Evolutionary conservation across 2,888 invertebrate genomes (phyloP).

Genomic region (Desoria tigrina): DNA sequence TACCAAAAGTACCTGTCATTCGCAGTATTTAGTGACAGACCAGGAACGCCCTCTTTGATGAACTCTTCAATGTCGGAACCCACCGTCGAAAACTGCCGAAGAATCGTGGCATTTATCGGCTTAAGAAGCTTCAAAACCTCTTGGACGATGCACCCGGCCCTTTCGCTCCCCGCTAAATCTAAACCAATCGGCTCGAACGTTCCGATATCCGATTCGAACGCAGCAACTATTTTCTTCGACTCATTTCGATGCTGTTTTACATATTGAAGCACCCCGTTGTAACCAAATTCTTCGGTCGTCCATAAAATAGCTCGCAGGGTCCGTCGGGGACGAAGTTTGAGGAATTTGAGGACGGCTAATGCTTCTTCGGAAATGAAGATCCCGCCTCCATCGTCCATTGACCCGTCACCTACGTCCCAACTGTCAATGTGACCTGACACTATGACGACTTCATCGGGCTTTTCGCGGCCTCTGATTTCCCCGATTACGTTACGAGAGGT

Average conservation of each 20-base stretch:
- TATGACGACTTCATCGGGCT: slow-evolving; percentile 65
- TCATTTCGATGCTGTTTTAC: slow-evolving; percentile 54
- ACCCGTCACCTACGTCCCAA: slow-evolving; percentile 35
- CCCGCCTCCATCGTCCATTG: slow-evolving; percentile 61
- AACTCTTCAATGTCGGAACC: slow-evolving; percentile 71
- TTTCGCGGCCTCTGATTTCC: slow-evolving; percentile 65
- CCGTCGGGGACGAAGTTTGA: slow-evolving; percentile 66
- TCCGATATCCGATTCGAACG: slow-evolving; percentile 81
- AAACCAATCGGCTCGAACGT: slow-evolving; percentile 70
- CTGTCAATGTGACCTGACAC: slow-evolving; percentile 78
- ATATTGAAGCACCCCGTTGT: slow-evolving; percentile 58
- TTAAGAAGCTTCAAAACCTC: slow-evolving; percentile 68
- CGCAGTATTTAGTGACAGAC: slow-evolving; percentile 67
- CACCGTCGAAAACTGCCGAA: slow-evolving; percentile 61
- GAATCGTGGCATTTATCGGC: slow-evolving; percentile 65
- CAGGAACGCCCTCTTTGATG: slow-evolving; percentile 68
- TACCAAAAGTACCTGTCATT: slow-evolving; percentile 67
- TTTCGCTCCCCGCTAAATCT: slow-evolving; percentile 64
- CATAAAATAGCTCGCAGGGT: slow-evolving; percentile 75
- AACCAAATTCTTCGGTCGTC: slow-evolving; percentile 77
- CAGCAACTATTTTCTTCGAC: slow-evolving; percentile 52
- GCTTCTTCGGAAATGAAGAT: slow-evolving; percentile 76
- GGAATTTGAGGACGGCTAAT: slow-evolving; percentile 66
- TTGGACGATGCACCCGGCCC: slow-evolving; percentile 68
- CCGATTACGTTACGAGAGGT: slow-evolving; percentile 71